Base-by-base conservation (phyloP, 2,888 invertebrate species). In the Eristalinus sepulchralis region DNA sequence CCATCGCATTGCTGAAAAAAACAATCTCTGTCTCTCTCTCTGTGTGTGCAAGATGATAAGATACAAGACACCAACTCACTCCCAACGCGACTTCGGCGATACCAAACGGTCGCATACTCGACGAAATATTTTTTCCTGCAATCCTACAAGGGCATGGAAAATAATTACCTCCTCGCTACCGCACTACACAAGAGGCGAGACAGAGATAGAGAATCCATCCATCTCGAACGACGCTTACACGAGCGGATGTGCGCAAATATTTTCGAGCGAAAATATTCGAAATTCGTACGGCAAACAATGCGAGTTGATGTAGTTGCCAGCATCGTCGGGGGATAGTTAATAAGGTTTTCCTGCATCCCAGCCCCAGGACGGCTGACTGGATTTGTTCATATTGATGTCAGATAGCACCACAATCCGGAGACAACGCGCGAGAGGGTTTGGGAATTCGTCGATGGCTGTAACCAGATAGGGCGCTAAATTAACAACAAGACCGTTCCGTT, bases 401-500 rank as follows among this genome's bases (percentile, higher is more conserved):
- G 86, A 86, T 86, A 85, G 77, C 34, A 62, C 68, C 66, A 64
- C 75, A 47, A 47, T 84, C 11, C 53, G 10, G n/a, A 31, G 39
- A 47, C 47, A 20, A 17, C 64, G 10, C 57, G 57, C 62, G 34
- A 62, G 75, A 76, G 22, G 31, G 71, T 75, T 39, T 24, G 73
- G 66, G 34, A 71, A 78, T 78, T 75, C 66, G 39, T 78, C 57
- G 83, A 83, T 83, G 78, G 78, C 78, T 55, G 83, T 71, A 83
- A 83, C 24, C 73, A 86, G 86, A 86, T 83, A 83, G 78, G 83
- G 86, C 82, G 86, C 83, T 86, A 86, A 86, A 86, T 86, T 86
- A 86, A 86, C 86, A 83, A 86, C 83, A 83, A 86, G 85, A 73
- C 68, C 73, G 47, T 31, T 70, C 68, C 77, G 81, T 82, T 85